Evolutionary conservation across 2,797 vertebrate genomes (phyloP), one percentile per base, ranked within the genome.

Genomic region (Schizopygopsis malacanthus): DNA sequence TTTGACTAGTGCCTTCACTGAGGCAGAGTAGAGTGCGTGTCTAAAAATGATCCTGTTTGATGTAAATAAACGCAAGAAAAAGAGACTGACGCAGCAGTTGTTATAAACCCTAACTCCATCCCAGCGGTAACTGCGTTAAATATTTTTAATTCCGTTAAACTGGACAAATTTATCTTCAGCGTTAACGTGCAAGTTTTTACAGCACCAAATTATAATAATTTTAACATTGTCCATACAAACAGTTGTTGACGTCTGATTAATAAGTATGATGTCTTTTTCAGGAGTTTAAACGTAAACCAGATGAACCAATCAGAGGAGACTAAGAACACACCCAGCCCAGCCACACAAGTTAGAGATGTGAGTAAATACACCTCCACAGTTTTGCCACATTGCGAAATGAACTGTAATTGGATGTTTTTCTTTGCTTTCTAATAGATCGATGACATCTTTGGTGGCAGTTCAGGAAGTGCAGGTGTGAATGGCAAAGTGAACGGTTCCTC

Each of bases 251-350:
- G 12, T 7, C 7, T 37, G 18, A 7, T 15, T 70, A 47, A 28
- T 9, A 5, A 52, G 45, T 52, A n/a, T 25, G 79, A 7, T 82
- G 5, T 61, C 22, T 76, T 1, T 56, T 56, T 86, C 87, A 96
- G 96, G 92, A 95, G 94, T 91, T 93, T 99, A 92, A 97, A 96
- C 92, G 96, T 99, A 88, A 97, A 92, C 91, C 96, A 96, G 88
- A 94, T 97, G 85, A 96, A 83, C 83, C 90, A 94, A 78, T 92
- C 96, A 82, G 96, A 98, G 90, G 97, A 98, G 86, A 91, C 89
- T 50, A 97, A 97, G 92, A 94, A 90, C 87, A 93, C 88, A 81
- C 89, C 95, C 47, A 94, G 76, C 92, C 91, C 93, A 86, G 90
- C 90, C 83, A 96, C 92, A 93, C 96, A 98, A 96, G 98, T 99